Conservation (phyloP, 2,797 vertebrate genomes). For the Karalla daura region DNA sequence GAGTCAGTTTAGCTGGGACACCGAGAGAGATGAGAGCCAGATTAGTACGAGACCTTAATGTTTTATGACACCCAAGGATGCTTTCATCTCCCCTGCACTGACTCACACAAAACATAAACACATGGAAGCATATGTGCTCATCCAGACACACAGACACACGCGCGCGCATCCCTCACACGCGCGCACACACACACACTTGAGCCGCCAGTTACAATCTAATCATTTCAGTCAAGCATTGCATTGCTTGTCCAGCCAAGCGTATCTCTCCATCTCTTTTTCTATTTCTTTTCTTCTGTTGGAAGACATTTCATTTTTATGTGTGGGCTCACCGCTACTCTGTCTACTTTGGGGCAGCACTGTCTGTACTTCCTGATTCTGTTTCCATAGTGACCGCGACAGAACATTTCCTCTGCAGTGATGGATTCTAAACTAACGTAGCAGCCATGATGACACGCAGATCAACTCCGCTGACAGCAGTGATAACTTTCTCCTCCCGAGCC, state of each 20-base stretch:
- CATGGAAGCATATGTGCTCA: constrained; percentile 19
- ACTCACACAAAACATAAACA: constrained; percentile 61
- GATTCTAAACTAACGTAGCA: constrained; percentile 75
- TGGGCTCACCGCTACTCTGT: constrained; percentile 54
- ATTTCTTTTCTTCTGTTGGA: constrained; percentile 65
- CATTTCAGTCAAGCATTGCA: constrained; percentile 72
- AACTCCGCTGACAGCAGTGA: constrained; percentile 73
- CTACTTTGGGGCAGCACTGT: constrained; percentile 63
- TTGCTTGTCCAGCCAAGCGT: constrained; percentile 70
- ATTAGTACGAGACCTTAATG: constrained; percentile 65
- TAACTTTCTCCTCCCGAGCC: constrained; percentile 64
- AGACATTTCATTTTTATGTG: constrained; percentile 74
- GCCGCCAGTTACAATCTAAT: constrained; percentile 72
- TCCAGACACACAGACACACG: constrained; percentile 11
- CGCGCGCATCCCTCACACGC: neutral
- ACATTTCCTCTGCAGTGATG: constrained; percentile 75
- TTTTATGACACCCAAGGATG: constrained; percentile 66
- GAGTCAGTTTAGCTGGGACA: constrained; percentile 43
- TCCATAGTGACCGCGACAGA: constrained; percentile 80
- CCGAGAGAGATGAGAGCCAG: constrained; percentile 58
- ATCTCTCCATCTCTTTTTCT: constrained; percentile 72
- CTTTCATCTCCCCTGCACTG: constrained; percentile 63
- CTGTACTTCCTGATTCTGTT: constrained; percentile 80
- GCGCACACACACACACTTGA: constrained; percentile 16
- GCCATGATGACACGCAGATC: constrained; percentile 76